Conservation (phyloP, 1,140 invertebrate genomes). For the Bombus polaris region DNA sequence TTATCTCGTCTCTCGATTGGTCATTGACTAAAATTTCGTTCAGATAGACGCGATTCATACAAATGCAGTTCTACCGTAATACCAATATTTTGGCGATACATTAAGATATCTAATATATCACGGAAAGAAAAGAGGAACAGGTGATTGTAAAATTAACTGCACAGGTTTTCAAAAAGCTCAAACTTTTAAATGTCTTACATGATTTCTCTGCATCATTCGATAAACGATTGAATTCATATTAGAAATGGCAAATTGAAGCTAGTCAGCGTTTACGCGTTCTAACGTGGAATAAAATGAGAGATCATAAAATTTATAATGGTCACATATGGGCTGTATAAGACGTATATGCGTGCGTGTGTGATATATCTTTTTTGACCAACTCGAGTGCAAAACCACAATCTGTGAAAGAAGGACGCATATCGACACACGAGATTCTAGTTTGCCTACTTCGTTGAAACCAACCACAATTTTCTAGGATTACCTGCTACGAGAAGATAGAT, state of each 20-base stretch:
- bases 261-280: too few relatives aligned
- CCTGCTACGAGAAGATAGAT: background rate
- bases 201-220: background rate
- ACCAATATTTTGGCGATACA: too few relatives aligned
- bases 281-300: too few relatives aligned
- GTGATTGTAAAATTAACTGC: too few relatives aligned
- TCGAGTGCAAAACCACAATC: background rate
- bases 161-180: too few relatives aligned
- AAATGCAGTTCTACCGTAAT: too few relatives aligned
- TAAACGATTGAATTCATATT: background rate
- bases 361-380: background rate
- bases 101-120: too few relatives aligned
- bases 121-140: too few relatives aligned
- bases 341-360: background rate
- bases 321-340: background rate
- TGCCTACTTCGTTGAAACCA: background rate
- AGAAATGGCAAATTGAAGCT: background rate
- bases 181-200: background rate
- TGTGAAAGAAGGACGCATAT: background rate
- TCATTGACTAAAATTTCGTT: too few relatives aligned
- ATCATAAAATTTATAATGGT: background rate
- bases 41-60: too few relatives aligned
- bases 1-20: too few relatives aligned
- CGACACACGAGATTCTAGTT: slow-evolving; percentile 42
- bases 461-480: slow-evolving; percentile 51